Evolutionary conservation across 2,888 invertebrate genomes (phyloP), one percentile per base, ranked within the genome.

Genomic region (Dioctria linearis): DNA sequence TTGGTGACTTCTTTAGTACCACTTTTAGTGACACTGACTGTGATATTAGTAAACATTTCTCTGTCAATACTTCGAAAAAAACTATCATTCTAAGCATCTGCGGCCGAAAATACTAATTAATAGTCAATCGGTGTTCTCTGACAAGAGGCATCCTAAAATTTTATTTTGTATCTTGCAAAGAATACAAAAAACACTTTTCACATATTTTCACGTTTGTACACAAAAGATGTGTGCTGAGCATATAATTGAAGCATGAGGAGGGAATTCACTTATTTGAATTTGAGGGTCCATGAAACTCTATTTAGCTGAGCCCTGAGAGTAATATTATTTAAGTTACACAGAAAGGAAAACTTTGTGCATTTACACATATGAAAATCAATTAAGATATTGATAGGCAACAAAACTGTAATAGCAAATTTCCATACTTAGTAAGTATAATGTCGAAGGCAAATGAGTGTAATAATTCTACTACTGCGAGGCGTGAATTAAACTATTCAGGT

Each of bases 331-430:
- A 51, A 69, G 69, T 69, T 69, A 51, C 37, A 3, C 69, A 37
- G 4, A 69, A 49, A 51, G 37, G 51, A 69, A 69, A 69, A 49
- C 5, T 51, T 51, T 51, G n/a, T 11, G 5, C 49, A 69, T 69
- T 69, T 51, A 51, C 69, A 51, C 69, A 69, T 69, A 49, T 69
- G 51, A 51, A 69, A 69, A 46, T 69, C 51, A 69, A 69, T 69
- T 39, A 51, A 39, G 49, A 8, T 46, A 67, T 67, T 67, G 69
- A 69, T 37, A 51, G 37, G 9, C 69, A 49, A 37, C 13, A 11
- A 8, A 69, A 4, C 37, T 37, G 49, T 11, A 4, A 25, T 4
- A 51, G 51, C 25, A 25, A 51, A 69, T 69, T 69, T 54, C 39
- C 69, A 69, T 69, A 69, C 5, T 49, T 49, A 69, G 49, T 4